Conservation (phyloP, 2,888 invertebrate genomes). For the Heteromyza rotundicornis region DNA sequence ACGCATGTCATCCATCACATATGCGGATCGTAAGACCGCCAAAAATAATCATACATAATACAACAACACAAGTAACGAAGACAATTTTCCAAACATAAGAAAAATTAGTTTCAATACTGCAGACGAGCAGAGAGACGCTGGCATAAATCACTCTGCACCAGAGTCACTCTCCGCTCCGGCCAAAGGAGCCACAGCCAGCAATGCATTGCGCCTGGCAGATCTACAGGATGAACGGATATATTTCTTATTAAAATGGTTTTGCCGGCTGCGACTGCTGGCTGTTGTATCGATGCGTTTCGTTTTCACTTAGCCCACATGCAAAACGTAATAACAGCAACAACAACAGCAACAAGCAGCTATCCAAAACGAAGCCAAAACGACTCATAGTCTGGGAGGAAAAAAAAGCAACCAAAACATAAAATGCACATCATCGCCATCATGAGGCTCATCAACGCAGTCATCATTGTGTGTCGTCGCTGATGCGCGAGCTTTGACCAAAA, state of each 20-base stretch:
- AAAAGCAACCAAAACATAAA: too few species aligned
- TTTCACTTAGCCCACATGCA: background rate
- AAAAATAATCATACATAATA: too few species aligned
- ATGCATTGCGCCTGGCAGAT: too few species aligned
- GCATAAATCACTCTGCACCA: background rate
- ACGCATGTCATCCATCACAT: slow-evolving; percentile 38
- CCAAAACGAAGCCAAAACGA: too few species aligned
- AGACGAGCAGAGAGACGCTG: background rate
- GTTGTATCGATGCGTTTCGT: background rate
- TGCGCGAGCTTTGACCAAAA: too few species aligned
- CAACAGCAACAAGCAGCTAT: too few species aligned
- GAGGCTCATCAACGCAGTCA: too few species aligned
- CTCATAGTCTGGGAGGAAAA: too few species aligned
- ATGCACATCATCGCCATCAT: too few species aligned
- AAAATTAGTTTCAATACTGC: background rate
- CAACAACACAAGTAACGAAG: background rate
- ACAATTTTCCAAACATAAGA: background rate
- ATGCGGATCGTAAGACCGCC: background rate
- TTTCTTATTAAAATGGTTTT: too few species aligned
- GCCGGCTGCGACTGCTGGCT: background rate
- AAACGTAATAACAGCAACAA: too few species aligned
- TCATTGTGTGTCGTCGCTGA: too few species aligned
- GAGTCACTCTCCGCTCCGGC: background rate
- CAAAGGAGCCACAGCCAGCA: background rate
- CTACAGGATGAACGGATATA: background rate